Evolutionary conservation across 2,888 invertebrate species (phyloP), one percentile per base, ranked within the genome.

Genomic region (Stictocephala bisonia): DNA sequence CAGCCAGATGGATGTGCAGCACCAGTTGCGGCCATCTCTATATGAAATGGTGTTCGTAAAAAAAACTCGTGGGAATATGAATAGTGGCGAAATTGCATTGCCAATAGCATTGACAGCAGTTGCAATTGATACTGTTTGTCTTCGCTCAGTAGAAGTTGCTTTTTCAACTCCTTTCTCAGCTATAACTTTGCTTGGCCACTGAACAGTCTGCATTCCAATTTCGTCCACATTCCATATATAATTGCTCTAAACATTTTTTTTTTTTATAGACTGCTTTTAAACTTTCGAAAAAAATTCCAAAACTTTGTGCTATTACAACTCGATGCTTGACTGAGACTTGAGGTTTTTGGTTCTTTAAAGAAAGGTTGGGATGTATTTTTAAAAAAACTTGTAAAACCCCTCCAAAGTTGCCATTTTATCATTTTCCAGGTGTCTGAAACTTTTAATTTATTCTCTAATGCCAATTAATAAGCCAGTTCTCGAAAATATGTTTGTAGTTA

Each of bases 1-100:
- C 81, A 78, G 29, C 80, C 78, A 26, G 75, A 77, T n/a, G 68
- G 53, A 77, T 80, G 77, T 13, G 73, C 72, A n/a, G n/a, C n/a
- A n/a, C n/a, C n/a, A n/a, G n/a, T n/a, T n/a, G n/a, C n/a, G n/a
- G n/a, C n/a, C n/a, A n/a, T n/a, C n/a, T n/a, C n/a, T n/a, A n/a
- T n/a, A n/a, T n/a, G n/a, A n/a, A n/a, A n/a, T n/a, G n/a, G n/a
- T n/a, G n/a, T n/a, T n/a, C n/a, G n/a, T 72, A 64, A 72, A 80
- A 20, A 77, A 66, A 6, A 76, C 75, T 24, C 79, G 51, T n/a
- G 79, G 77, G 58, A 80, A 80, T 24, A 80, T 72, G 48, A 80
- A 78, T 22, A 76, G 64, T n/a, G 80, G 79, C 11, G 79, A 79
- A 13, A 77, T 66, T 27, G 72, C 24, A 67, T 74, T 77, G 11